Percentiles rank a stretch among this genome's conserved stretches.
Conservation (phyloP, 1,140 invertebrate genomes). For the Anoplophora glabripennis region DNA sequence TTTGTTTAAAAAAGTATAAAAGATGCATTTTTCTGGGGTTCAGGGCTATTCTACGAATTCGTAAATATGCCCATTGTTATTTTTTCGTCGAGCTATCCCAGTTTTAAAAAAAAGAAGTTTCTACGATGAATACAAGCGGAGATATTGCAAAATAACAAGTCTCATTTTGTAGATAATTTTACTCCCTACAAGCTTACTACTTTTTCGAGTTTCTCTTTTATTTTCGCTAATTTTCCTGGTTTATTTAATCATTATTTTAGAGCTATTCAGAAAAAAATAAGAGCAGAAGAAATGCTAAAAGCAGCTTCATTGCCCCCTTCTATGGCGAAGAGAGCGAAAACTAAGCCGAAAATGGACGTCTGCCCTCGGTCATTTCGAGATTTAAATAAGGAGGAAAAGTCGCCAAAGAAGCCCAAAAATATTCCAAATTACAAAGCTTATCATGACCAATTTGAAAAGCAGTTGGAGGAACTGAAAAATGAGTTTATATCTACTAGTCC, state of each 20-base stretch:
- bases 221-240: too few relatives aligned
- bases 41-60: too few relatives aligned
- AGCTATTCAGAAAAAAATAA: conserved; percentile 63
- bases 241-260: conserved; percentile 44
- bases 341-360: conserved; percentile 40
- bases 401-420: conserved; percentile 24
- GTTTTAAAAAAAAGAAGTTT: too few relatives aligned
- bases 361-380: conserved; percentile 44
- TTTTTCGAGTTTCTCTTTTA: too few relatives aligned
- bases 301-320: conserved; percentile 64
- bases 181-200: too few relatives aligned
- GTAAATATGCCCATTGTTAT: too few relatives aligned
- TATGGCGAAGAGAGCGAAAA: conserved; percentile 63
- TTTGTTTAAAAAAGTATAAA: too few relatives aligned
- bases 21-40: too few relatives aligned
- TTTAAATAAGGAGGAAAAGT: conserved; percentile 18
- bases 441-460: conserved; percentile 41
- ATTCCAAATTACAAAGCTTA: conserved; percentile 30
- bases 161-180: too few relatives aligned
- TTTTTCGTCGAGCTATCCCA: too few relatives aligned
- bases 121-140: too few relatives aligned
- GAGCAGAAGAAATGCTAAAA: conserved; percentile 66
- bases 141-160: too few relatives aligned
- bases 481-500: conserved; percentile 56
- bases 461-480: conserved; percentile 48